Conservation (phyloP, 2,888 invertebrate species). For the Idaea aversata region DNA sequence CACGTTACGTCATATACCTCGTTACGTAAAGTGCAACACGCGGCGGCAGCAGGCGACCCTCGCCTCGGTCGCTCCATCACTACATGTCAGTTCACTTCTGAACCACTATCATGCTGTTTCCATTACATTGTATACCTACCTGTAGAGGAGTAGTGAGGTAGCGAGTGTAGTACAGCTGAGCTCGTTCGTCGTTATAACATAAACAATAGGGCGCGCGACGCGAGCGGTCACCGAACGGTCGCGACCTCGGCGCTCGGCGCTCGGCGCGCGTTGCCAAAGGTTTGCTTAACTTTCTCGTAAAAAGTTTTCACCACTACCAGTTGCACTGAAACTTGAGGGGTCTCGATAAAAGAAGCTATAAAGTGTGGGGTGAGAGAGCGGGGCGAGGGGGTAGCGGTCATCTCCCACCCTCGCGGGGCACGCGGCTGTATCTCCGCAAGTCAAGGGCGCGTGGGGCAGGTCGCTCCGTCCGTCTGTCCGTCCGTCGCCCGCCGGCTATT, state of each 20-base stretch:
- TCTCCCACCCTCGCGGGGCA: slow-evolving; percentile 44
- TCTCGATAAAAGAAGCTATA: slow-evolving; percentile 64
- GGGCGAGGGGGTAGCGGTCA: slow-evolving; percentile 56
- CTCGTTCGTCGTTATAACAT: too few relatives aligned
- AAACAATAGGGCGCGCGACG: too few relatives aligned
- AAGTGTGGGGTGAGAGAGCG: slow-evolving; percentile 36
- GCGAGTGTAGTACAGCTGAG: too few relatives aligned
- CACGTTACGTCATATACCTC: too few relatives aligned
- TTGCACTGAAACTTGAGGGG: slow-evolving; percentile 56
- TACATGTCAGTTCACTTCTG: too few relatives aligned
- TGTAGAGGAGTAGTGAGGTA: too few relatives aligned
- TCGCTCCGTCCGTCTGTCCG: slow-evolving; percentile 40
- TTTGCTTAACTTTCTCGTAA: slow-evolving; percentile 18
- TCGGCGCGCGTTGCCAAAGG: slow-evolving; percentile 12
- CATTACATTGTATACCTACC: too few relatives aligned
- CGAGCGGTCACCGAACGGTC: not conserved
- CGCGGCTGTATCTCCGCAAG: slow-evolving; percentile 75
- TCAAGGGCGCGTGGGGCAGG: slow-evolving; percentile 80
- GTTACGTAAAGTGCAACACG: too few relatives aligned
- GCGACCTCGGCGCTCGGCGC: too few relatives aligned
- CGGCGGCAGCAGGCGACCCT: too few relatives aligned
- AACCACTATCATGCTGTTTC: too few relatives aligned
- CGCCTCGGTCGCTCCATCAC: too few relatives aligned
- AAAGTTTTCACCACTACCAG: slow-evolving; percentile 45
- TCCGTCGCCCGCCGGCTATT: slow-evolving; percentile 75